These are phyloP conservation scores for Spilarctia lutea DNA, from an alignment of 2,888 invertebrate genomes.

Conservation along the genomic window DNA sequence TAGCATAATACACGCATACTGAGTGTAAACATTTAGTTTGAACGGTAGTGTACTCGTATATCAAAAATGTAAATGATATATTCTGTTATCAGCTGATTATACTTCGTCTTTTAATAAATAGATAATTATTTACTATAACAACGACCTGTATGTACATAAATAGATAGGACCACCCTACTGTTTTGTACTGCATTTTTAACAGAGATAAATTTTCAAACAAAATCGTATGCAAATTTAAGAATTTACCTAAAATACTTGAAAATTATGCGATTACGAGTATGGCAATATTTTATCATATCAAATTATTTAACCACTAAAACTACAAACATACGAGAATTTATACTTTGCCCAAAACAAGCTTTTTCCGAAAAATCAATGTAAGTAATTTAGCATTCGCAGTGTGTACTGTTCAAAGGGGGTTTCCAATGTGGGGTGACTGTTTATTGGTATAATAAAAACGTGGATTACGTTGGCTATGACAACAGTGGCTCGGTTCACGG, in stretches of 20 bases:
- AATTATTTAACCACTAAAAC: not conserved
- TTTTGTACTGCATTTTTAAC: not conserved
- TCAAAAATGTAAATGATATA: not conserved
- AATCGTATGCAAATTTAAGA: not conserved
- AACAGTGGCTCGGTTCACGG: constrained; percentile 50
- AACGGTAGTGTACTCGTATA: not conserved
- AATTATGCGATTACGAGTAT: not conserved
- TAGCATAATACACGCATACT: not conserved
- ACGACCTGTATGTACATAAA: not conserved
- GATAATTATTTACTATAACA: not conserved
- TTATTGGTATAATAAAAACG: constrained; percentile 73
- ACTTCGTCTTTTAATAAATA: not conserved
- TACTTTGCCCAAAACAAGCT: constrained; percentile 7
- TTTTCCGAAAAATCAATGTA: constrained; percentile 62
- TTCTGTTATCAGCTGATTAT: not conserved
- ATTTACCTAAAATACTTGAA: not conserved
- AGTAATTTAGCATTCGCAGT: constrained; percentile 67
- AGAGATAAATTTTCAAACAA: not conserved
- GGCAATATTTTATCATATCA: not conserved
- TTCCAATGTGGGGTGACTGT: constrained; percentile 64
- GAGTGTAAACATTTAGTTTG: not conserved
- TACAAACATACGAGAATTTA: not conserved
- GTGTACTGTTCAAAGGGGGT: constrained; percentile 59
- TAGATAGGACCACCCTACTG: not conserved
- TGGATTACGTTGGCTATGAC: constrained; percentile 67